phyloP scores from a whole-genome alignment of 2,113 vertebrate genomes.

The Ameiurus melas region DNA sequence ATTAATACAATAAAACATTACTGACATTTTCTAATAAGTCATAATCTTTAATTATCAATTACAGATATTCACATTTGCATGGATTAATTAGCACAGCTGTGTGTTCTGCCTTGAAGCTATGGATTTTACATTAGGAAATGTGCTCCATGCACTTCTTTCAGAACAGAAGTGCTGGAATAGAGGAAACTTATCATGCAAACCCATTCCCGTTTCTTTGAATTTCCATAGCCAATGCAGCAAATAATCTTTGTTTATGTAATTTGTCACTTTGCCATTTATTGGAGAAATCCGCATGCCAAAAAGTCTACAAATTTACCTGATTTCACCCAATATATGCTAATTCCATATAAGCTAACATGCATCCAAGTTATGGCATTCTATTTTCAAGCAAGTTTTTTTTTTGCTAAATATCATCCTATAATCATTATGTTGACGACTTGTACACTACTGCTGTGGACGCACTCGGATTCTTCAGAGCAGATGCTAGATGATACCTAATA shows the following conservation, averaged over 20 bases:
- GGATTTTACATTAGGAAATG: neutral
- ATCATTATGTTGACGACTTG: neutral
- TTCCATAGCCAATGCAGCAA: neutral
- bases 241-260: neutral
- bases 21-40: neutral
- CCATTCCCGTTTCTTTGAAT: neutral
- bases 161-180: neutral
- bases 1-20: neutral
- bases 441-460: neutral
- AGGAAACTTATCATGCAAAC: neutral
- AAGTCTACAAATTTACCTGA: neutral
- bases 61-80: neutral
- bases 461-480: neutral
- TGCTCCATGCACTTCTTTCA: neutral
- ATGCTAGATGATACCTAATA: conserved; percentile 10
- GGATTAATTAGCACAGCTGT: neutral
- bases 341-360: too few relatives aligned
- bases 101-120: neutral
- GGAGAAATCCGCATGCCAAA: neutral
- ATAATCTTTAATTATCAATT: neutral
- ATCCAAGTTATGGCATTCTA: neutral
- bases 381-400: neutral
- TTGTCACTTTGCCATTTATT: neutral
- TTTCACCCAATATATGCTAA: neutral
- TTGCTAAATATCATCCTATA: neutral